These are phyloP conservation scores for Colius striatus DNA, from an alignment of 2,113 vertebrate genomes.

Conservation along the genomic window DNA sequence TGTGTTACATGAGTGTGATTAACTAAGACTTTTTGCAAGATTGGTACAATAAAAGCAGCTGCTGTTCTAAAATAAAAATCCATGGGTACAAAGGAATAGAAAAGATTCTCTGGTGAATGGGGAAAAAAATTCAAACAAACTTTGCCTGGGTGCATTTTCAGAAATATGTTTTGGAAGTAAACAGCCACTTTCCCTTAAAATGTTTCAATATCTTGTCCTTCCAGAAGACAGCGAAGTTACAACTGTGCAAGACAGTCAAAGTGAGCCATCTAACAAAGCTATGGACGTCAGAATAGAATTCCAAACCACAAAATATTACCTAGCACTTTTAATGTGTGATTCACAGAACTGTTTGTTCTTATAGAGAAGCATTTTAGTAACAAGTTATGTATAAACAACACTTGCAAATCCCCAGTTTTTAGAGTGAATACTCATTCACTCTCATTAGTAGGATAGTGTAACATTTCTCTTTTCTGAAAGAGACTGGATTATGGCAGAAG, in stretches of 20 bases:
- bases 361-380: background rate
- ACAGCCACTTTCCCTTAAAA: background rate
- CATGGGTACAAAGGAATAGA: background rate
- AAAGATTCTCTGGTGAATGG: background rate
- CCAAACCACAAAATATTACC: background rate
- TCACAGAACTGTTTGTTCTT: background rate
- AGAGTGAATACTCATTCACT: background rate
- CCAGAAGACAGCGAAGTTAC: background rate
- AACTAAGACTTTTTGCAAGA: background rate
- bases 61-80: background rate
- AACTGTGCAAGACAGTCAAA: background rate
- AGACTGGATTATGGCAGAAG: background rate
- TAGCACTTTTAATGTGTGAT: background rate
- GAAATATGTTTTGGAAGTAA: background rate
- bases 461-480: background rate
- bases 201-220: background rate
- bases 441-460: background rate
- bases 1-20: background rate
- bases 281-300: background rate
- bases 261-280: background rate
- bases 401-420: background rate
- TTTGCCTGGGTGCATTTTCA: background rate
- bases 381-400: background rate
- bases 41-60: background rate
- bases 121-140: background rate